phyloP scores from a whole-genome alignment of 2,797 vertebrate genomes.

The Gorsachius magnificus region DNA sequence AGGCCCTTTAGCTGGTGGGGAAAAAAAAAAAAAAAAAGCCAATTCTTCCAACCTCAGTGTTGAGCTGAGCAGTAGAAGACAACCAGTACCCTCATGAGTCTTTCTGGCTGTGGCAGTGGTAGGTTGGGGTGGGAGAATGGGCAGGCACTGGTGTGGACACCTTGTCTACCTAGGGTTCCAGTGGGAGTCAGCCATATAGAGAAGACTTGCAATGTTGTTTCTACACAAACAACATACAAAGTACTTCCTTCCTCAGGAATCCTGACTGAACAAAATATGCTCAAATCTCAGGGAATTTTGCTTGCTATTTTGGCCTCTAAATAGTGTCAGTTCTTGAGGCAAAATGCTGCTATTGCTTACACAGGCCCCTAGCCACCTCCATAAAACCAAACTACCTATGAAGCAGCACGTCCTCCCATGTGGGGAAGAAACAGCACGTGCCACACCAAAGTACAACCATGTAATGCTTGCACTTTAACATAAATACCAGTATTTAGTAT shows the following conservation, averaged over 20 bases:
- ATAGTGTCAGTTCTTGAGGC: not conserved
- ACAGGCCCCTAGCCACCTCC: not conserved
- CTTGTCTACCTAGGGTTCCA: not conserved
- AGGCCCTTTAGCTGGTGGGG: not conserved
- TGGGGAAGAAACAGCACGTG: not conserved
- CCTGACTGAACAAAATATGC: not conserved
- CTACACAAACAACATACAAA: not conserved
- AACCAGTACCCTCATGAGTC: not conserved
- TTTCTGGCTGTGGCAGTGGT: not conserved
- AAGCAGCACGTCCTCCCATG: not conserved
- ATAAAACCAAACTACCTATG: not conserved
- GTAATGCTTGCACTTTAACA: not conserved
- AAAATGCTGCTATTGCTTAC: not conserved
- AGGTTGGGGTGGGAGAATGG: not conserved
- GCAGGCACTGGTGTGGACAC: not conserved
- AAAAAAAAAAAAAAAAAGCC: not conserved
- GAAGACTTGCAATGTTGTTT: not conserved
- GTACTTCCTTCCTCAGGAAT: not conserved
- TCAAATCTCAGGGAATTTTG: not conserved
- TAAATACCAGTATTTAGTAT: not conserved
- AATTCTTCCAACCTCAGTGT: not conserved
- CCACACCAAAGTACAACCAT: not conserved
- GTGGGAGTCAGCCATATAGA: rapidly evolving
- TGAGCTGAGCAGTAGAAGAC: not conserved
- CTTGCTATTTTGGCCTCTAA: not conserved